These are phyloP conservation scores for Phenganax stokvisi DNA, from an alignment of 92 coral and sea anemone species.

Conservation along the genomic window DNA sequence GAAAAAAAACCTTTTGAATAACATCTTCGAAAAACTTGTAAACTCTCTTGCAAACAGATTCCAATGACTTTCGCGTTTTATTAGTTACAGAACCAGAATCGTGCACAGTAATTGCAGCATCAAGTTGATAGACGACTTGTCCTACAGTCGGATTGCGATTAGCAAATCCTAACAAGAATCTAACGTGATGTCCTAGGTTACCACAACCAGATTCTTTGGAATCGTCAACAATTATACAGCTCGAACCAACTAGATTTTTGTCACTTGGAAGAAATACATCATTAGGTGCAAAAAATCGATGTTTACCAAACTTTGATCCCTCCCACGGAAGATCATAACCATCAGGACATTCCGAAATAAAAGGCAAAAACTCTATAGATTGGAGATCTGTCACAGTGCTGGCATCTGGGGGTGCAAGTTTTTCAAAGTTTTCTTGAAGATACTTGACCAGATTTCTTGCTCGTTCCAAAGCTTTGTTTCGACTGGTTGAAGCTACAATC, in stretches of 20 bases:
- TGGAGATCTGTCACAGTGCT: slow-evolving; percentile 52
- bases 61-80: slow-evolving; percentile 60
- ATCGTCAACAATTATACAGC: slow-evolving; percentile 75
- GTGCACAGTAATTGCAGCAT: slow-evolving; percentile 60
- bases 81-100: slow-evolving; percentile 41
- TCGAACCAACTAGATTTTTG: slow-evolving; percentile 63
- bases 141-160: slow-evolving; percentile 47
- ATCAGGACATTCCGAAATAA: slow-evolving; percentile 50
- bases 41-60: slow-evolving; percentile 60
- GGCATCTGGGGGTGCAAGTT: slow-evolving; percentile 51
- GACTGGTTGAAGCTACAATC: slow-evolving; percentile 48
- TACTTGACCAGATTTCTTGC: slow-evolving; percentile 60
- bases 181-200: slow-evolving; percentile 56
- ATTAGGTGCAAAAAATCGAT: slow-evolving; percentile 47
- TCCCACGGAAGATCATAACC: slow-evolving; percentile 82
- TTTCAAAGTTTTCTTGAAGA: slow-evolving; percentile 51
- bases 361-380: slow-evolving; percentile 66
- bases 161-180: slow-evolving; percentile 58
- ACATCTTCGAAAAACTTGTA: slow-evolving; percentile 67
- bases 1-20: slow-evolving; percentile 6
- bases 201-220: slow-evolving; percentile 77
- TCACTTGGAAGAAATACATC: slow-evolving; percentile 57
- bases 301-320: slow-evolving; percentile 48
- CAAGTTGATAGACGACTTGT: slow-evolving; percentile 71
- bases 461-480: slow-evolving; percentile 55